Percentiles rank a stretch among this genome's conserved stretches.
Conservation (phyloP, 2,888 invertebrate genomes). For the Drosophila longiperda region DNA sequence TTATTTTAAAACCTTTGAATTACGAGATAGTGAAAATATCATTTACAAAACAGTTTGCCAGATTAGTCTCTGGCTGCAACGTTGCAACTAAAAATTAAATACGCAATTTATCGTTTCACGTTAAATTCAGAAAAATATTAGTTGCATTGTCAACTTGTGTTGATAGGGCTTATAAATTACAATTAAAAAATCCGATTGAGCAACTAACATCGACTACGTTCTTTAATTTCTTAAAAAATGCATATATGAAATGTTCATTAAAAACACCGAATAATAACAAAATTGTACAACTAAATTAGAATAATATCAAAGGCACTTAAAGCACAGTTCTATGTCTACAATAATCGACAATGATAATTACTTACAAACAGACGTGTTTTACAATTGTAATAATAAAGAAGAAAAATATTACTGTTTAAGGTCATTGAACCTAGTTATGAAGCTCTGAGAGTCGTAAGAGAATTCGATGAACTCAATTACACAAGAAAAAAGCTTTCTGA, state of each 20-base stretch:
- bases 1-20: too few species aligned
- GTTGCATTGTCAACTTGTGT: not conserved
- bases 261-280: not conserved
- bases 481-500: conserved; percentile 7
- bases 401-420: not conserved
- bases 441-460: not conserved
- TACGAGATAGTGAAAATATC: not conserved
- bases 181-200: not conserved
- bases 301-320: not conserved
- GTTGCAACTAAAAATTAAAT: too few species aligned
- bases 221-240: too few species aligned
- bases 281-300: not conserved
- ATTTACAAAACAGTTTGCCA: not conserved
- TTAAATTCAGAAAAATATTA: not conserved
- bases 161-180: too few species aligned
- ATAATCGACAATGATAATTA: not conserved
- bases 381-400: not conserved
- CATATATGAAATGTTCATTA: too few species aligned
- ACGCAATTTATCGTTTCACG: too few species aligned
- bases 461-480: not conserved
- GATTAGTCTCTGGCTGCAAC: not conserved
- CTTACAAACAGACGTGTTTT: not conserved
- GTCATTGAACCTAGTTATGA: not conserved
- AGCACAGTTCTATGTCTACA: not conserved
- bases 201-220: not conserved